Percentiles rank a stretch among this genome's conserved stretches.
Evolutionary conservation across 2,113 vertebrate genomes (phyloP).

Genomic region (Eptatretus burgeri): DNA sequence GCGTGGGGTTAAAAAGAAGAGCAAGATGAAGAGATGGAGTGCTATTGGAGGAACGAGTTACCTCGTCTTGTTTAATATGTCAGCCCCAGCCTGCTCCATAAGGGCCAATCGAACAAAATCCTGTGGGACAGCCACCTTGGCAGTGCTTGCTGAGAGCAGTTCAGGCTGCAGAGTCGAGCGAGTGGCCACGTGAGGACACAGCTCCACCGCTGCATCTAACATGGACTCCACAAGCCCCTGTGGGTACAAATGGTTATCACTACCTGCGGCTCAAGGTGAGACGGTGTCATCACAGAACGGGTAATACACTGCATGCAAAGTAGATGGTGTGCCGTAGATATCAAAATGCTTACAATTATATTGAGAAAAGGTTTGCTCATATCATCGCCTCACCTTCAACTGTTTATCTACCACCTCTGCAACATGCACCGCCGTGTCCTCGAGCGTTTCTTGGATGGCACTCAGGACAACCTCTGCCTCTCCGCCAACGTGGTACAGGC

Average conservation of each 20-base stretch:
- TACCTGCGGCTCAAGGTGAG: too few relatives aligned
- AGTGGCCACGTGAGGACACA: conserved; percentile 72
- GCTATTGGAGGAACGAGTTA: conserved; percentile 11
- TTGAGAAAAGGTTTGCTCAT: too few relatives aligned
- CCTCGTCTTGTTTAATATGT: conserved; percentile 97
- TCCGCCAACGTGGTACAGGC: conserved; percentile 57
- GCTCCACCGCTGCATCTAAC: conserved; percentile 49
- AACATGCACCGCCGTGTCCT: conserved; percentile 82
- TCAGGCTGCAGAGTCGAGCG: conserved; percentile 36
- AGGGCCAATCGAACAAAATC: conserved; percentile 74
- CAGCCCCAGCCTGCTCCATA: conserved; percentile 68
- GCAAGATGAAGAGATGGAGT: too few relatives aligned
- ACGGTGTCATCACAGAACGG: too few relatives aligned
- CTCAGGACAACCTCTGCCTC: conserved; percentile 34
- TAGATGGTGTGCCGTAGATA: too few relatives aligned
- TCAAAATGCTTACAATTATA: too few relatives aligned
- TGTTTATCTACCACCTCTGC: conserved; percentile 70
- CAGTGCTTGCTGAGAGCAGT: conserved; percentile 44
- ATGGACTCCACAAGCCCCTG: conserved; percentile 59
- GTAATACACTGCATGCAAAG: too few relatives aligned
- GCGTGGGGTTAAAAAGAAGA: too few relatives aligned
- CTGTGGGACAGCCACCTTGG: conserved; percentile 56
- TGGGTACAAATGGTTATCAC: conserved; percentile 9
- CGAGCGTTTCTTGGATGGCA: conserved; percentile 61
- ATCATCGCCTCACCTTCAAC: conserved; percentile 38